These are phyloP conservation scores for Monoplex corrugatus DNA, from an alignment of 2,888 invertebrate species.

Conservation along the genomic window DNA sequence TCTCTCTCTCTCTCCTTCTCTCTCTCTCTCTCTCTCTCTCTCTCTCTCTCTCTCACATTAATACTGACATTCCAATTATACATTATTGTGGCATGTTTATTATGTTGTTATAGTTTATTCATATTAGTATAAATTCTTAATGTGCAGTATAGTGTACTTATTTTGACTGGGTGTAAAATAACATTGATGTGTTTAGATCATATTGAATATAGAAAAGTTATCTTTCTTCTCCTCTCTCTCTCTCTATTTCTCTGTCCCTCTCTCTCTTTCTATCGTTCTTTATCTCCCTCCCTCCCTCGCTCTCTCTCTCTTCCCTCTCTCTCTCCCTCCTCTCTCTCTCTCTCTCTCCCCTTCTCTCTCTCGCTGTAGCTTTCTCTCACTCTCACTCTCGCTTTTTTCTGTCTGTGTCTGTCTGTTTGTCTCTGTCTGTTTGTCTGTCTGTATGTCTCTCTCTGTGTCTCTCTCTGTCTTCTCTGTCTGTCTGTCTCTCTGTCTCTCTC, in stretches of 20 bases:
- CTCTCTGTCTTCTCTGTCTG: neutral
- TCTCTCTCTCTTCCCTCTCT: neutral
- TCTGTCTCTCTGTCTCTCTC: constrained; percentile 25
- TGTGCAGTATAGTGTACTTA: too few species aligned
- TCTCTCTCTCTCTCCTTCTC: too few species aligned
- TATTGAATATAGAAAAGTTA: too few species aligned
- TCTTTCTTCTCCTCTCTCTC: neutral
- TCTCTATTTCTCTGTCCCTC: neutral
- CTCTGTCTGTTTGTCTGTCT: neutral
- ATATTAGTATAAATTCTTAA: too few species aligned
- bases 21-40: too few species aligned
- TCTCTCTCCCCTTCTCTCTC: neutral
- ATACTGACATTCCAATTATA: too few species aligned
- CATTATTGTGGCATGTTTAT: too few species aligned
- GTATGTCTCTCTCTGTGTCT: neutral
- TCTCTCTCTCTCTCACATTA: too few species aligned
- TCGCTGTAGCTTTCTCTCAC: neutral
- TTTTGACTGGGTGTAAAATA: too few species aligned
- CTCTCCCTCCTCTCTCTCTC: neutral
- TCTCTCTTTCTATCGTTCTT: neutral
- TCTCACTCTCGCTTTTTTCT: neutral
- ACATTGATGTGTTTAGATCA: too few species aligned
- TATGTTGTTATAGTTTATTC: too few species aligned
- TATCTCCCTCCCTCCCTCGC: neutral
- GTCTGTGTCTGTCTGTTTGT: neutral